Base-by-base conservation (phyloP, 1,140 invertebrate species). In the Monomorium pharaonis region DNA sequence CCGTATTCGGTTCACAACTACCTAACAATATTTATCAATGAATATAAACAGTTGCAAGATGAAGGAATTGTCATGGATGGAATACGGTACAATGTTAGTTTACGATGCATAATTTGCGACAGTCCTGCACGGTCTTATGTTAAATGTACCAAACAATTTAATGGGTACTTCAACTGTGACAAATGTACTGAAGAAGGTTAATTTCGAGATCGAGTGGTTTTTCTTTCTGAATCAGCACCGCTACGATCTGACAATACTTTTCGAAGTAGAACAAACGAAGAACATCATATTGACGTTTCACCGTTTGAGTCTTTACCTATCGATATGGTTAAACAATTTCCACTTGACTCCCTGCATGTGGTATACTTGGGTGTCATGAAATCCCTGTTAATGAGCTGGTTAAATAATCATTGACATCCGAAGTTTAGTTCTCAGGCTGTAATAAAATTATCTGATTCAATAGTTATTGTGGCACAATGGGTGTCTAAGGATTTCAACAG, bases 151-250 rank as follows among this genome's bases (percentile, higher is more conserved):
- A 62, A 62, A 16, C 58, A 62, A 14, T 62, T 30, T 12, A 58
- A 58, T 58, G 21, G 56, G 27, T 58, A 58, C 24, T 58, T 58
- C 21, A 58, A 21, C 3, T 62, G 27, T 14, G 62, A 63, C 18
- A 63, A 63, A 63, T 63, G 62, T 37, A 63, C 30, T 33, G 60
- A 30, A 21, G 18, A 63, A 63, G 62, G 62, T 3, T 30, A 63
- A 37, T 63, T 63, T 63, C 33, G 18, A 42, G 7, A 63, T 42
- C 62, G 33, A 63, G 42, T 63, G 62, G 62, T 63, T 63, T 63
- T 63, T 37, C 60, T 62, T 62, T 62, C 27, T 62, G 60, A 62
- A 30, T 62, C 27, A 18, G 60, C 60, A 62, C 30, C 30, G 10
- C 18, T 63, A 63, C 18, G 18, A 63, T n/a, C 62, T n/a, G 62